These are phyloP conservation scores for Leptodactylus fallax DNA, from an alignment of 2,797 vertebrate species.

Conservation along the genomic window DNA sequence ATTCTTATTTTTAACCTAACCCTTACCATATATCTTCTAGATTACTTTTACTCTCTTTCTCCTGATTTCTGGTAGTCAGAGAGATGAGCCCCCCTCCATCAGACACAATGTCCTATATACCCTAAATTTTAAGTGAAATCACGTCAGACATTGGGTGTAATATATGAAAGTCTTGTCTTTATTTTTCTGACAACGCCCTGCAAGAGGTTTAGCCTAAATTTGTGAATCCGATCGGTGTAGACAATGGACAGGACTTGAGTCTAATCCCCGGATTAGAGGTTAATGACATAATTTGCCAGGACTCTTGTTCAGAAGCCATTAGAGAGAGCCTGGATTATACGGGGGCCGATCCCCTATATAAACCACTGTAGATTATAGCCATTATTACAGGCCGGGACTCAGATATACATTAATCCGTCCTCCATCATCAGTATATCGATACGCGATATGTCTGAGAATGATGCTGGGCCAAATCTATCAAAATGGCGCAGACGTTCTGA, in stretches of 20 bases:
- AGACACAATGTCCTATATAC: no score
- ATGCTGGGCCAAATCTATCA: no score
- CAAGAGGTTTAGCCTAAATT: neutral
- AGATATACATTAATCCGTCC: no score
- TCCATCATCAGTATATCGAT: no score
- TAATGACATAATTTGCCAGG: constrained; percentile 31
- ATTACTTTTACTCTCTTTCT: no score
- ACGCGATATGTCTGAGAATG: no score
- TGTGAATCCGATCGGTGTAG: neutral
- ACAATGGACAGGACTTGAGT: constrained; percentile 4
- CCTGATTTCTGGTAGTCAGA: neutral
- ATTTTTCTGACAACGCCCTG: constrained; percentile 19
- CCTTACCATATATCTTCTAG: no score
- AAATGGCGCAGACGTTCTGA: no score
- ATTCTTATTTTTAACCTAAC: no score
- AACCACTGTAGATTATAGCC: neutral
- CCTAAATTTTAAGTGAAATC: neutral
- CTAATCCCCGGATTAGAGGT: constrained; percentile 36
- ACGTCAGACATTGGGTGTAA: neutral
- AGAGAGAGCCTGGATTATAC: constrained; percentile 8
- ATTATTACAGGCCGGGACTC: neutral
- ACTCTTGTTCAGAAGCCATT: constrained; percentile 24
- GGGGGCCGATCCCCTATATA: neutral
- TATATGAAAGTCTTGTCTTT: neutral
- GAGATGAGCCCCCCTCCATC: neutral